Evolutionary conservation across 2,113 vertebrate species (phyloP), one percentile per base, ranked within the genome.

Genomic region (Sula dactylatra): DNA sequence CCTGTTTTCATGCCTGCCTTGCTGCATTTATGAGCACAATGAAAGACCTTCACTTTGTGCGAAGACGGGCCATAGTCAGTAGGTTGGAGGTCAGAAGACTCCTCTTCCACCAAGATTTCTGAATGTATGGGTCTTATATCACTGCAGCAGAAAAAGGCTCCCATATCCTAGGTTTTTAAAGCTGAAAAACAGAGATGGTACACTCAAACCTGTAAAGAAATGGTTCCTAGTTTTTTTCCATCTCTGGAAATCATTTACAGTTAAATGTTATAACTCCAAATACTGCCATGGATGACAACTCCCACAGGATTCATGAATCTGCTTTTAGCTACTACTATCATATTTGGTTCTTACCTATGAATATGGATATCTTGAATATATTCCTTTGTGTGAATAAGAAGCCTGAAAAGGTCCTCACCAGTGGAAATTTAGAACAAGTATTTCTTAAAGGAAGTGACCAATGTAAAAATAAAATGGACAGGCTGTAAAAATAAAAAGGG

Each of bases 161-260:
- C 19, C 0, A 5, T 22, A 62, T 36, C 4, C 5, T 12, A 36
- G 2, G 1, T 5, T 67, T 64, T 54, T 45, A 38, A 82, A 62
- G n/a, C 7, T 45, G n/a, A 54, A 82, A 40, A 50, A 3, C 2
- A 62, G 18, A 78, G 16, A 25, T 19, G 6, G 3, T 17, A 38
- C 3, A 44, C 2, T 8, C 21, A 72, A 36, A 81, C 2, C 15
- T 5, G 1, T 12, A 52, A 61, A 47, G 4, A 87, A 56, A 78
- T 25, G 0, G 0, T 34, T 70, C 29, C 7, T 1, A 6, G 1
- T n/a, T 64, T 65, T 81, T 52, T 64, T 61, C 3, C 5, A 21
- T 49, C 5, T 66, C 18, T 71, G 56, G 8, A 79, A 90, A 54
- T 56, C 0, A 29, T 61, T 73, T 61, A 38, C 6, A 34, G 16